Evolutionary conservation across 2,113 vertebrate genomes (phyloP).

Genomic region (Murina feae): DNA sequence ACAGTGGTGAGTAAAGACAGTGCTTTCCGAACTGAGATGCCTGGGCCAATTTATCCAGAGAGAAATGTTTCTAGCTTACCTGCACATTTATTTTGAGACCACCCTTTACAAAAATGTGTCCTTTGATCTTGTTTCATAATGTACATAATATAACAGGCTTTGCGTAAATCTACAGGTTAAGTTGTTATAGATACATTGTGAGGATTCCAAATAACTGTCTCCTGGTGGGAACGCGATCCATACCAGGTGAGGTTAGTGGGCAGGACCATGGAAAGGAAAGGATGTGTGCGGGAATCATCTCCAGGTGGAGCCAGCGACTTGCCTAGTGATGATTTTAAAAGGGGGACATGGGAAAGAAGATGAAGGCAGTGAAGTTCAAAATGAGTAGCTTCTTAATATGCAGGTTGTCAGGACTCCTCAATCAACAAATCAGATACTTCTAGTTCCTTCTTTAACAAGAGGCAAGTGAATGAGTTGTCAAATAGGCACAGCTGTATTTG

Average conservation of each 20-base stretch:
- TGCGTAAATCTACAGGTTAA: background rate
- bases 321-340: too few relatives aligned
- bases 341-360: too few relatives aligned
- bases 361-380: background rate
- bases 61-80: background rate
- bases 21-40: background rate
- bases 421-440: background rate
- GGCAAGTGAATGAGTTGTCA: background rate
- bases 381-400: background rate
- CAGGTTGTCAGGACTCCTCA: background rate
- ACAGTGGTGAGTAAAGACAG: background rate
- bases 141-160: background rate
- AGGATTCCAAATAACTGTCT: background rate
- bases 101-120: background rate
- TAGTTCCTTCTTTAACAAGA: background rate
- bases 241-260: background rate
- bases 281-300: too few relatives aligned
- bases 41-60: too few relatives aligned
- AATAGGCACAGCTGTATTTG: background rate
- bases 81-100: background rate
- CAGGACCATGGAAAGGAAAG: accelerated
- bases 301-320: background rate
- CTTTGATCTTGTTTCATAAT: background rate
- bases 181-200: background rate
- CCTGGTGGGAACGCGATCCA: background rate